These are phyloP conservation scores for Ectemnius cavifrons DNA, from an alignment of 2,888 invertebrate genomes.

Conservation along the genomic window DNA sequence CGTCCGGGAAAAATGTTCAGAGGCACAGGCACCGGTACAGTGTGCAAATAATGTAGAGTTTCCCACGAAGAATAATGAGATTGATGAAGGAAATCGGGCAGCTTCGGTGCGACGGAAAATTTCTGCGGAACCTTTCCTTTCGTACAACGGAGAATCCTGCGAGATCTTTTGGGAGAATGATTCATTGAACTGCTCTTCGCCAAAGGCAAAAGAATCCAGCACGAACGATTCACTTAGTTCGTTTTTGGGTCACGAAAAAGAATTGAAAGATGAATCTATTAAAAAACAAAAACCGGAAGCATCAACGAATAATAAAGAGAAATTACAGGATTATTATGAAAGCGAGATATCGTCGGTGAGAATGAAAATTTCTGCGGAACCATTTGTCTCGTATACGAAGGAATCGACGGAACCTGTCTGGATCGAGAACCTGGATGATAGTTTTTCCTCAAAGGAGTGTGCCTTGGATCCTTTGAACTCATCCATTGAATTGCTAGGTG, in stretches of 20 bases:
- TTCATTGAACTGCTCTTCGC: not conserved
- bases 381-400: conserved; percentile 25
- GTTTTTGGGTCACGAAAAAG: conserved; percentile 17
- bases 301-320: no score
- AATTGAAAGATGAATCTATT: conserved; percentile 5
- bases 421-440: conserved; percentile 21
- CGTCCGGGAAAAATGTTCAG: no score
- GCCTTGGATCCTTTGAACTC: not conserved
- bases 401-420: conserved; percentile 19
- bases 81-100: no score
- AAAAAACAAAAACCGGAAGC: not conserved
- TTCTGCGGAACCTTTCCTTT: no score
- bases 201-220: not conserved
- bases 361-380: conserved; percentile 39
- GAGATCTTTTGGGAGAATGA: not conserved
- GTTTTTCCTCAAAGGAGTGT: not conserved
- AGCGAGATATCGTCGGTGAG: not conserved
- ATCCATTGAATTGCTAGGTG: conserved; percentile 2
- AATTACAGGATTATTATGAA: no score
- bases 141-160: no score
- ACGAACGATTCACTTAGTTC: conserved; percentile 18
- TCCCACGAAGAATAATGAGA: no score
- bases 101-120: not conserved
- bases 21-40: no score
- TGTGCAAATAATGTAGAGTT: no score